phyloP scores from a whole-genome alignment of 2,888 invertebrate genomes.

The Junonia oenone region DNA sequence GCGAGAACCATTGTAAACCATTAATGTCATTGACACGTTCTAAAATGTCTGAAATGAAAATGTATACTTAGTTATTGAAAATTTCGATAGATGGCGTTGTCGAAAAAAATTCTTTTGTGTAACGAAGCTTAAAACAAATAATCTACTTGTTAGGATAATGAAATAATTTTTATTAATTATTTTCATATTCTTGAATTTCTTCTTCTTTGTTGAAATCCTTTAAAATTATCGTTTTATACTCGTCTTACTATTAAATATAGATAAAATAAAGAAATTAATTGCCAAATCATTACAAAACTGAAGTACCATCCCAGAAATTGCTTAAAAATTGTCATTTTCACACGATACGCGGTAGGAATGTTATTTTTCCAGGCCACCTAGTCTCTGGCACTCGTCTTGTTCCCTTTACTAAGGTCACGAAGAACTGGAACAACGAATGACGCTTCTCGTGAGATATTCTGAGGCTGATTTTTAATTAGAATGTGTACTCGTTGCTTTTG shows the following conservation, averaged over 20 bases:
- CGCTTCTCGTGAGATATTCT: neutral
- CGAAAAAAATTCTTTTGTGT: no score
- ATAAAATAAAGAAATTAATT: neutral
- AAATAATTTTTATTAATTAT: no score
- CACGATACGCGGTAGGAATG: neutral
- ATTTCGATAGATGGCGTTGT: no score
- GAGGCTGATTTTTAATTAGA: constrained; percentile 3
- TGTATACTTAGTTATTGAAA: no score
- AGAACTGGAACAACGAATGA: constrained; percentile 1
- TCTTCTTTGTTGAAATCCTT: no score
- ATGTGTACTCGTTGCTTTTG: neutral
- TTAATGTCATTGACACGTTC: no score
- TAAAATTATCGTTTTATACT: no score
- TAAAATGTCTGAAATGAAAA: no score
- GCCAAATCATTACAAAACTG: neutral
- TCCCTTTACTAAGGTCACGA: constrained; percentile 1
- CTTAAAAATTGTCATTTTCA: neutral
- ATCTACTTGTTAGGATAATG: no score
- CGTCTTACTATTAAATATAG: no score
- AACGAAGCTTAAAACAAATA: no score
- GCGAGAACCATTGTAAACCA: neutral
- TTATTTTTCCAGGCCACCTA: constrained; percentile 8
- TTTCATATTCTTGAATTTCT: no score
- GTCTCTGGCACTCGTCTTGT: constrained; percentile 9
- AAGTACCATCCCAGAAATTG: neutral